Conservation (phyloP, 2,888 invertebrate genomes). For the Pristionchus mayeri region DNA sequence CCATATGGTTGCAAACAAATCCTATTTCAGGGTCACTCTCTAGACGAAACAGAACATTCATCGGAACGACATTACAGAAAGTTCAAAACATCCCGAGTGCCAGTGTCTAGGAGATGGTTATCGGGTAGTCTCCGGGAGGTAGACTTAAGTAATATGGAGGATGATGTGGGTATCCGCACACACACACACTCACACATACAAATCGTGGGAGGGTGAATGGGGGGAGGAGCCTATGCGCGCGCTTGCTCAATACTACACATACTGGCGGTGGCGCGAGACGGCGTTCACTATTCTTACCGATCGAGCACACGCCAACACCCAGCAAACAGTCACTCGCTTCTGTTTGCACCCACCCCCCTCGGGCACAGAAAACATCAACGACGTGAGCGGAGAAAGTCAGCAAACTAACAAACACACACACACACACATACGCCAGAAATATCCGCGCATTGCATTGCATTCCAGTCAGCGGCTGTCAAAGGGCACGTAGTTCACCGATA, state of each 20-base stretch:
- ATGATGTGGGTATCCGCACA: constrained; percentile 10
- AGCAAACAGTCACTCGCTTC: not conserved
- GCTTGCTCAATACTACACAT: not conserved
- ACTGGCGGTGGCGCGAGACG: not conserved
- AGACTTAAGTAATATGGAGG: not conserved
- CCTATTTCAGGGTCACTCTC: too few species aligned
- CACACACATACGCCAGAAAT: not conserved
- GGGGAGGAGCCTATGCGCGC: not conserved
- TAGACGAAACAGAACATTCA: too few species aligned
- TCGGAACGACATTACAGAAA: too few species aligned
- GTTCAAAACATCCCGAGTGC: too few species aligned
- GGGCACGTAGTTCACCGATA: constrained; percentile 15
- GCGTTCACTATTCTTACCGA: constrained; percentile 39
- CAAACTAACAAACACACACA: not conserved
- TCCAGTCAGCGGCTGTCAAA: not conserved
- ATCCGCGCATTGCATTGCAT: not conserved
- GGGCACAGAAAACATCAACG: constrained; percentile 14
- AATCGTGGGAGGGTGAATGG: not conserved
- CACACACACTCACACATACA: not conserved
- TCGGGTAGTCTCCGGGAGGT: not conserved
- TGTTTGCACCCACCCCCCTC: not conserved
- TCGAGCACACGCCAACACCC: not conserved
- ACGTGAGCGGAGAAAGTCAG: not conserved
- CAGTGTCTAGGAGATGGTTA: too few species aligned
- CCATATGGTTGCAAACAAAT: too few species aligned